Conservation (phyloP, 1,140 invertebrate species). For the Saxidomus purpurata region DNA sequence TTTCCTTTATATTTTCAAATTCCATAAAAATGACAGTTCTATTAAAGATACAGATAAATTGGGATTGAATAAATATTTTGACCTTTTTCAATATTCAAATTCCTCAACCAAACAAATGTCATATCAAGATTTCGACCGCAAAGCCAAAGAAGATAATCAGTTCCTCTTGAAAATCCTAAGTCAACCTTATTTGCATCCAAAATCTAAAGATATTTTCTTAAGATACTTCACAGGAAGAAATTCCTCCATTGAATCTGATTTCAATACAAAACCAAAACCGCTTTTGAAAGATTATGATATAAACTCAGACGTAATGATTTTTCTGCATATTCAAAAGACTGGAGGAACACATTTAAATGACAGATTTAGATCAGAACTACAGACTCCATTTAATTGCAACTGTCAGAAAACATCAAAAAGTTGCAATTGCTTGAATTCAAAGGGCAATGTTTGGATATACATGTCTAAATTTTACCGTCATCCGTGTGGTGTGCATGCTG, state of each 20-base stretch:
- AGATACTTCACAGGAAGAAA: neutral
- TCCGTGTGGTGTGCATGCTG: conserved; percentile 45
- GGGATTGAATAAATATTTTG: no score
- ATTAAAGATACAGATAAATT: no score
- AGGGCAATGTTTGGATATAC: conserved; percentile 24
- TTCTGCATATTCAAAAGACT: conserved; percentile 53
- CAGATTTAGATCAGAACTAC: neutral
- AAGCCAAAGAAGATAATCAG: neutral
- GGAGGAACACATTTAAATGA: conserved; percentile 32
- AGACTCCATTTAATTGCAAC: conserved; percentile 30
- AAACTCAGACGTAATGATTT: conserved; percentile 16
- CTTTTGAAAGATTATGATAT: conserved; percentile 11
- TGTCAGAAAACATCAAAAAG: neutral
- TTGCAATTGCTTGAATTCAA: conserved; percentile 7
- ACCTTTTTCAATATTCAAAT: no score
- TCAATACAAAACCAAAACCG: neutral
- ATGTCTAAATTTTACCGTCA: neutral
- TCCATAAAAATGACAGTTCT: no score
- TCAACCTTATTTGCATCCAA: neutral
- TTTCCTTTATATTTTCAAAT: no score
- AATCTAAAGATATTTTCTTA: neutral
- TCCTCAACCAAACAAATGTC: no score
- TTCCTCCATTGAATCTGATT: neutral
- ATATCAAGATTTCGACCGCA: no score
- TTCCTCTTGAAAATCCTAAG: neutral